Conservation (phyloP, 2,888 invertebrate species). For the Cylindroiulus punctatus region DNA sequence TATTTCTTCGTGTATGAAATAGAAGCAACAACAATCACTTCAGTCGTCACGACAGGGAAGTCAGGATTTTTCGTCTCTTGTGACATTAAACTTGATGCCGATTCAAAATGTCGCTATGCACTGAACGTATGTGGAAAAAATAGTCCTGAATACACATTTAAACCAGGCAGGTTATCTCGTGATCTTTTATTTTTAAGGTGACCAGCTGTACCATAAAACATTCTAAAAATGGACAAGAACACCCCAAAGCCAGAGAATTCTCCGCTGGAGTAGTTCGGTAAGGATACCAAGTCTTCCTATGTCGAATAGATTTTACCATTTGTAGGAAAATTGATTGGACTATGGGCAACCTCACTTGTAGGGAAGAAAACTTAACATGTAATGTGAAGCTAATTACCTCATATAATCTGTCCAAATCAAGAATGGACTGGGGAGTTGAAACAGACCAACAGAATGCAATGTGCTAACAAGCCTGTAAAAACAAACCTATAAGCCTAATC, state of each 20-base stretch:
- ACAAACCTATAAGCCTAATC: too few relatives aligned
- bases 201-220: neutral
- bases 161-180: neutral
- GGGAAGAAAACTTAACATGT: too few relatives aligned
- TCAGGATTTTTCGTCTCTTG: constrained; percentile 12
- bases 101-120: neutral
- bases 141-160: too few relatives aligned
- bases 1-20: neutral
- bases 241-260: neutral
- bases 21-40: neutral
- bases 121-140: neutral
- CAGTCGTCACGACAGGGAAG: neutral
- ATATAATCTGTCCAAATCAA: too few relatives aligned
- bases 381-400: too few relatives aligned
- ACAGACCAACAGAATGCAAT: too few relatives aligned
- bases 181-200: neutral
- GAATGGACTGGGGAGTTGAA: too few relatives aligned
- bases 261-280: constrained; percentile 30
- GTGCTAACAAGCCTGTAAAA: too few relatives aligned
- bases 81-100: constrained; percentile 5
- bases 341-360: too few relatives aligned
- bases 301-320: too few relatives aligned
- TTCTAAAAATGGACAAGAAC: neutral
- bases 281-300: too few relatives aligned
- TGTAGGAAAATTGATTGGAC: too few relatives aligned